Conservation (phyloP, 2,113 vertebrate species). For the Corythornis cristatus region DNA sequence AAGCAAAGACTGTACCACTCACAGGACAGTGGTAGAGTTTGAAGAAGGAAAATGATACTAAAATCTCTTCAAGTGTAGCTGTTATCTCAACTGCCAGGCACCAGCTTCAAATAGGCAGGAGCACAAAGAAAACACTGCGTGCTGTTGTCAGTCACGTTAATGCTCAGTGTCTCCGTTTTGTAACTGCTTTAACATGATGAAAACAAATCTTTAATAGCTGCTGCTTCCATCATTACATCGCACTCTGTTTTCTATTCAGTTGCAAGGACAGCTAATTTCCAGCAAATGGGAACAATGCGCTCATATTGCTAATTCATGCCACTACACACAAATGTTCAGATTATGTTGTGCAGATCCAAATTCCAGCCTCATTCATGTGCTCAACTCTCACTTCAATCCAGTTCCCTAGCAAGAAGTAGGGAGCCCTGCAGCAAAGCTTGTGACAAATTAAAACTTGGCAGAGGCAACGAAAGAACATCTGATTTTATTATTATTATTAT, state of each 20-base stretch:
- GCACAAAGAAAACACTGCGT: background rate
- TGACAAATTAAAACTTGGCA: background rate
- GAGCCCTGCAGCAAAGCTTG: background rate
- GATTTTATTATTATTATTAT: background rate
- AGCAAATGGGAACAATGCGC: slow-evolving; percentile 42
- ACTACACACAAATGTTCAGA: slow-evolving; percentile 41
- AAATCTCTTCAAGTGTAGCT: background rate
- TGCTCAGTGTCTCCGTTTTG: background rate
- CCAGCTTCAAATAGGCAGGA: background rate
- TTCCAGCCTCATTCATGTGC: slow-evolving; percentile 38
- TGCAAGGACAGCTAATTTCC: slow-evolving; percentile 63
- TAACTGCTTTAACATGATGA: slow-evolving; percentile 33
- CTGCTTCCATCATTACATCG: slow-evolving; percentile 41
- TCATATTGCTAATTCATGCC: slow-evolving; percentile 62
- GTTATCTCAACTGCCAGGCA: background rate
- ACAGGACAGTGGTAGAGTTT: background rate
- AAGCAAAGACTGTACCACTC: background rate
- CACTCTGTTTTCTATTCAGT: slow-evolving; percentile 43
- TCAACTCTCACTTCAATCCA: background rate
- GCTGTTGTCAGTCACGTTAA: background rate
- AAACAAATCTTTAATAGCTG: slow-evolving; percentile 49
- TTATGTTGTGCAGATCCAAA: slow-evolving; percentile 50
- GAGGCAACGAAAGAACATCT: background rate
- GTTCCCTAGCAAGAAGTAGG: background rate
- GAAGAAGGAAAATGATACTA: background rate